Evolutionary conservation across 2,797 vertebrate species (phyloP), one percentile per base, ranked within the genome.

Genomic region (Lepidocolaptes lacrymiger): DNA sequence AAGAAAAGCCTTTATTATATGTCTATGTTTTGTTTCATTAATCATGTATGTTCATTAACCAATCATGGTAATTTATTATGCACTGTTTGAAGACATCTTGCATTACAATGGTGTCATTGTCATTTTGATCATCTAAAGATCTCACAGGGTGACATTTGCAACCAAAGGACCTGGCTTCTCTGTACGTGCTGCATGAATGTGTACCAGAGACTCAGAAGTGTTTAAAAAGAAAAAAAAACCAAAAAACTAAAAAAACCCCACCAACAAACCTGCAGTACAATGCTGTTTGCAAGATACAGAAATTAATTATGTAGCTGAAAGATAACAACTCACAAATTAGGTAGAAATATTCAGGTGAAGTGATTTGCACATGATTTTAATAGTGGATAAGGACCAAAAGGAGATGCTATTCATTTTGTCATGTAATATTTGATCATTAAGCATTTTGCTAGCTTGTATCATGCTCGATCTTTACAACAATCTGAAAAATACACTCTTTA

Each of bases 1-100:
- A 76, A 93, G 90, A 67, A 80, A 90, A 78, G 2, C 59, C 64
- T 94, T 94, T 85, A 88, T 89, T 93, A 85, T 79, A 91, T 46
- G 85, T 61, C 90, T 95, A 88, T 90, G 79, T 95, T 96, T 94
- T 91, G 74, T 91, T 96, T 94, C 94, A 95, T 96, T 95, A 93
- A 94, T 93, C 92, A 80, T 93, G 88, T 66, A 96, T 59, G 91
- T 94, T 95, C 82, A 88, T 97, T 95, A 96, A 87, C 93, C 83
- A 90, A 80, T 96, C 85, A 58, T 27, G 22, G 56, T 54, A 88
- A 95, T 95, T 97, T 89, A 93, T 77, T 89, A 83, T 80, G 80
- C 56, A 9, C 67, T 56, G 62, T 95, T 96, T 95, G 89, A 82
- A 94, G 91, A 77, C 94, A 80, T 77, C 77, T 77, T 77, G 51